Evolutionary conservation across 2,113 vertebrate species (phyloP).

Genomic region (Limanda limanda): DNA sequence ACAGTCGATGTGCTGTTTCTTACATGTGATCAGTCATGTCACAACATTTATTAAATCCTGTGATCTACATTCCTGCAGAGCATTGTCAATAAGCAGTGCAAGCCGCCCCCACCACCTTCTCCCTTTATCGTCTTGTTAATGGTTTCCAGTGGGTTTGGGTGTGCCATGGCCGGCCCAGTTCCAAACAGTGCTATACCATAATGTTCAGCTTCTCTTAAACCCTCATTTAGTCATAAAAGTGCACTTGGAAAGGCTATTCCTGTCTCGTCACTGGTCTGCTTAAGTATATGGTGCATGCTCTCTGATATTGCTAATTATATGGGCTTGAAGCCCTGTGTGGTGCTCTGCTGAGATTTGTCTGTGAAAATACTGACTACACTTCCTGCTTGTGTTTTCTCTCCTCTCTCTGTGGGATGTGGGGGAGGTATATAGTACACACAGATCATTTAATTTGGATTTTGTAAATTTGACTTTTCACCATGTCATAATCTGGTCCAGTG

Average conservation of each 20-base stretch:
- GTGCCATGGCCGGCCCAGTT: constrained; percentile 33
- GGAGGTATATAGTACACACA: background rate
- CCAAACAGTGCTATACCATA: constrained; percentile 49
- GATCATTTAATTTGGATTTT: background rate
- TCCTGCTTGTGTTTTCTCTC: constrained; percentile 27
- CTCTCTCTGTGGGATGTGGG: constrained; percentile 5
- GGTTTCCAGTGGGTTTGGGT: constrained; percentile 57
- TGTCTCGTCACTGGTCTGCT: constrained; percentile 62
- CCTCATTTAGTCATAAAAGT: constrained; percentile 79
- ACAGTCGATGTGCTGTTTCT: too few relatives aligned
- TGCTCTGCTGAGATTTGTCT: constrained; percentile 21
- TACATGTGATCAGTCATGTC: background rate
- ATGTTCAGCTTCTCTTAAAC: constrained; percentile 72
- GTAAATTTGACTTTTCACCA: background rate
- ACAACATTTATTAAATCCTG: background rate
- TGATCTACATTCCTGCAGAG: too few relatives aligned
- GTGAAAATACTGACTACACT: constrained; percentile 42
- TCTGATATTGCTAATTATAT: constrained; percentile 78
- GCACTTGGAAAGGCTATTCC: constrained; percentile 75
- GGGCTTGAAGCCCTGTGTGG: constrained; percentile 29
- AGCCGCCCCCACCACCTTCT: too few relatives aligned
- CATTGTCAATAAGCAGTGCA: too few relatives aligned
- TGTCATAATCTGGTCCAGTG: background rate
- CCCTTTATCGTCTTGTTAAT: constrained; percentile 11
- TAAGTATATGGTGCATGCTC: constrained; percentile 77